Percentiles rank a stretch among this genome's conserved stretches.
phyloP scores from a whole-genome alignment of 2,888 invertebrate genomes.

The Cabera pusaria region DNA sequence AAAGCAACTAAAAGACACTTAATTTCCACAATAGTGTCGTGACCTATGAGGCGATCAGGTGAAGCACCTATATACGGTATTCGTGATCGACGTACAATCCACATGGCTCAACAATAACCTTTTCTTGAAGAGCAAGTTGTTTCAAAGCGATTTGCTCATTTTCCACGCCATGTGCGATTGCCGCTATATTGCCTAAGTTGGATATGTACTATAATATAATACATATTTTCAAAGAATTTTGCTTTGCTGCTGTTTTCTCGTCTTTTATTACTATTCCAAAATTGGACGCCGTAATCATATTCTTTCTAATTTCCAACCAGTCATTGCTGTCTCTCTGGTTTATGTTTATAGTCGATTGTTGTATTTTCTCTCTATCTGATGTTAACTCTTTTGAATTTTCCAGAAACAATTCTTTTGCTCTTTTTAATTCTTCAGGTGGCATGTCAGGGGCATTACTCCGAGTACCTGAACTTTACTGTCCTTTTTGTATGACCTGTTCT shows the following conservation, averaged over 20 bases:
- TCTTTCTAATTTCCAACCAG: conserved; percentile 5
- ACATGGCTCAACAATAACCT: conserved; percentile 1
- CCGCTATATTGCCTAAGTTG: neutral
- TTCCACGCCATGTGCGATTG: conserved; percentile 1
- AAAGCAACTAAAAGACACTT: conserved; percentile 4
- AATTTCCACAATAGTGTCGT: conserved; percentile 2
- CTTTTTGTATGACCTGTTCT: neutral
- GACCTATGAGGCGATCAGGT: conserved; percentile 3
- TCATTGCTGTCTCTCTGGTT: neutral
- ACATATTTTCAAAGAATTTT: too few species aligned
- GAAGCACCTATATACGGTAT: conserved; percentile 1
- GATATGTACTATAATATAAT: too few species aligned
- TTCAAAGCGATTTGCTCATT: conserved; percentile 1
- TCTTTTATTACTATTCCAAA: conserved; percentile 4
- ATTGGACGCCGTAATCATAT: conserved; percentile 19
- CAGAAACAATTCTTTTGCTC: neutral
- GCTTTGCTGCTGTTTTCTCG: neutral
- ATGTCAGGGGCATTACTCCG: neutral
- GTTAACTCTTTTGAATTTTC: neutral
- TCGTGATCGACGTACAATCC: conserved; percentile 1
- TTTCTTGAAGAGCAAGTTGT: conserved; percentile 3
- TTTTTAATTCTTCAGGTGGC: neutral
- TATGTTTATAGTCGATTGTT: neutral
- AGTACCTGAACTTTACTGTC: neutral
- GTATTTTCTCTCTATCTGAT: neutral